Percentiles rank a stretch among this genome's conserved stretches.
phyloP scores from a whole-genome alignment of 2,888 invertebrate species.

The Drosophila peninsularis region DNA sequence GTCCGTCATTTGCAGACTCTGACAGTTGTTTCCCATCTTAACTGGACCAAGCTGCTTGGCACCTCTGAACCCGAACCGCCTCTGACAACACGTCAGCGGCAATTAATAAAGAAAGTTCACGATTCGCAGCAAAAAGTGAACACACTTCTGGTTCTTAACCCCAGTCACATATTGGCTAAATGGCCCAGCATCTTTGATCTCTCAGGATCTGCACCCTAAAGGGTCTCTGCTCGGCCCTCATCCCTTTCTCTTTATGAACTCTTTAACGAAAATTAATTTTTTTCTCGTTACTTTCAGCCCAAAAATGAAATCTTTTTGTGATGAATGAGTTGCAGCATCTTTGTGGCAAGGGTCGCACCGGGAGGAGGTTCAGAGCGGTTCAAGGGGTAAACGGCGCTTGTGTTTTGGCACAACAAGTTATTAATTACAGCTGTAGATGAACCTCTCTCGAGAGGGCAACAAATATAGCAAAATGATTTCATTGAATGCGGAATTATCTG shows the following conservation, averaged over 20 bases:
- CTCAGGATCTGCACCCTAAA: slow-evolving; percentile 27
- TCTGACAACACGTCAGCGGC: slow-evolving; percentile 56
- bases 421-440: slow-evolving; percentile 54
- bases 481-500: slow-evolving; percentile 46
- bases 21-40: slow-evolving; percentile 19
- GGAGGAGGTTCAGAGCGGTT: slow-evolving; percentile 49
- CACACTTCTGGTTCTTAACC: slow-evolving; percentile 55
- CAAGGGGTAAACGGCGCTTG: slow-evolving; percentile 38
- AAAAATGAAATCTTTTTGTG: slow-evolving; percentile 16
- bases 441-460: slow-evolving; percentile 18
- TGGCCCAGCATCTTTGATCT: slow-evolving; percentile 68
- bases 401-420: slow-evolving; percentile 76
- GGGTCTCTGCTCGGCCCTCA: slow-evolving; percentile 18
- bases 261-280: slow-evolving; percentile 63
- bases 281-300: slow-evolving; percentile 31
- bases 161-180: slow-evolving; percentile 22
- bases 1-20: slow-evolving; percentile 56
- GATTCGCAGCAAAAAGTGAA: slow-evolving; percentile 38
- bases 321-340: slow-evolving; percentile 62
- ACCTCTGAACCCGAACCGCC: slow-evolving; percentile 24
- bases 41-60: slow-evolving; percentile 62
- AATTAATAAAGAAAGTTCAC: slow-evolving; percentile 77
- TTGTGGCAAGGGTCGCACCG: slow-evolving; percentile 26
- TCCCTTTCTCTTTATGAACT: slow-evolving; percentile 57
- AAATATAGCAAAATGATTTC: slow-evolving; percentile 58